A percentile compares a stretch with the other conserved stretches of the same genome.
Conservation (phyloP, 2,888 invertebrate genomes). For the Acronicta aceris region DNA sequence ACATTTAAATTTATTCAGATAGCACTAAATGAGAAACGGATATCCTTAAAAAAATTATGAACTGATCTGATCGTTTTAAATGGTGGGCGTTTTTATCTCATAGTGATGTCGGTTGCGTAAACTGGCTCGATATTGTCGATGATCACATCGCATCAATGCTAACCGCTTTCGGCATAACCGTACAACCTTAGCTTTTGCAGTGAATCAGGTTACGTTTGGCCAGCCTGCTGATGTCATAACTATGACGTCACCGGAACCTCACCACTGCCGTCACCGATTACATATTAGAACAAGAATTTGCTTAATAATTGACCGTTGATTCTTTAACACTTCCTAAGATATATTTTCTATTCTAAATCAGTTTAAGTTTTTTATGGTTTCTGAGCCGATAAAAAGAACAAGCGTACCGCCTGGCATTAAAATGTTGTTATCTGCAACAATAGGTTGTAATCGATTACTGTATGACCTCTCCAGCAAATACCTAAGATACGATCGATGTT, state of each 20-base stretch:
- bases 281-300: conserved; percentile 40
- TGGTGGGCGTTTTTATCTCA: conserved; percentile 63
- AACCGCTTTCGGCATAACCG: conserved; percentile 35
- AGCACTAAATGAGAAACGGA: not conserved
- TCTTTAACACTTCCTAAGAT: conserved; percentile 6
- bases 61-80: conserved; percentile 55
- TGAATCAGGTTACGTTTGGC: conserved; percentile 58
- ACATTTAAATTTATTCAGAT: not conserved
- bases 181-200: conserved; percentile 43
- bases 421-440: conserved; percentile 65
- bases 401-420: conserved; percentile 42
- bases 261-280: conserved; percentile 48
- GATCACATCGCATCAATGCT: conserved; percentile 54
- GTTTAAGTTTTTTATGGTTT: too few species aligned
- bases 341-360: too few species aligned
- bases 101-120: conserved; percentile 64
- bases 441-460: conserved; percentile 71
- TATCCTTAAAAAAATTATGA: conserved; percentile 25
- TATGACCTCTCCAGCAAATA: conserved; percentile 74
- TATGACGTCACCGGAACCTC: conserved; percentile 62
- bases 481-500: conserved; percentile 80
- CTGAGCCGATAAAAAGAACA: too few species aligned
- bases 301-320: conserved; percentile 29
- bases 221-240: conserved; percentile 68
- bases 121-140: conserved; percentile 59